A percentile compares a stretch with the other conserved stretches of the same genome.
Evolutionary conservation across 2,797 vertebrate species (phyloP).

Genomic region (Micrastur ruficollis): DNA sequence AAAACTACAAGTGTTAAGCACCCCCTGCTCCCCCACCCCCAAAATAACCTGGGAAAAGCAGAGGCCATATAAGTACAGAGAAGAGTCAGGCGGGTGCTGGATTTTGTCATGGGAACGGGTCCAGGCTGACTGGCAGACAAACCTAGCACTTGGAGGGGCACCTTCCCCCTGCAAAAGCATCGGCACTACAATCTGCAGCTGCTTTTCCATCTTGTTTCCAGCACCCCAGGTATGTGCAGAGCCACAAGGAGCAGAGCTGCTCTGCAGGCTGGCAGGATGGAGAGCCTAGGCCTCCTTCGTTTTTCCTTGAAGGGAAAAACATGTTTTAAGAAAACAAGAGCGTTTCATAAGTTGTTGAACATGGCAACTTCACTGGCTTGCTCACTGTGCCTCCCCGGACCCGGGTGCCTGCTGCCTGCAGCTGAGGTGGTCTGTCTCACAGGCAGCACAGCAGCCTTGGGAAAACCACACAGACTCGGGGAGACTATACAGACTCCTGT

Average conservation of each 20-base stretch:
- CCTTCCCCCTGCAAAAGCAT: neutral
- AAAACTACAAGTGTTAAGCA: neutral
- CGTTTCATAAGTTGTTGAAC: neutral
- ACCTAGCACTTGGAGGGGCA: neutral
- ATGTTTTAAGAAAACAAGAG: neutral
- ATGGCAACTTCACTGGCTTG: rapidly evolving
- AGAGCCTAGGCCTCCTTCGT: neutral
- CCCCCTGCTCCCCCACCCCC: neutral
- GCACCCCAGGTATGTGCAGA: neutral
- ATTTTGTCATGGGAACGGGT: neutral
- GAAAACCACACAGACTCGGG: neutral
- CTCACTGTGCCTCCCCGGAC: rapidly evolving
- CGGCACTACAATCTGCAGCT: neutral
- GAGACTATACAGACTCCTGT: neutral
- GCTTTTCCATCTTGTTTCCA: neutral
- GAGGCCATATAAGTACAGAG: neutral
- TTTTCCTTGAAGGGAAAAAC: neutral
- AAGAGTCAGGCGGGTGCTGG: neutral
- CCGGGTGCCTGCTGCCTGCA: neutral
- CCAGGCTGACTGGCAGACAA: neutral
- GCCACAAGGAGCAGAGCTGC: neutral
- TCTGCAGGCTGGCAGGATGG: neutral
- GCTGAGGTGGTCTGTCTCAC: neutral
- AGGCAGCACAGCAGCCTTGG: neutral
- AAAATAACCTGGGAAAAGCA: neutral